Evolutionary conservation across 1,140 invertebrate species (phyloP).

Genomic region (Camponotus floridanus): DNA sequence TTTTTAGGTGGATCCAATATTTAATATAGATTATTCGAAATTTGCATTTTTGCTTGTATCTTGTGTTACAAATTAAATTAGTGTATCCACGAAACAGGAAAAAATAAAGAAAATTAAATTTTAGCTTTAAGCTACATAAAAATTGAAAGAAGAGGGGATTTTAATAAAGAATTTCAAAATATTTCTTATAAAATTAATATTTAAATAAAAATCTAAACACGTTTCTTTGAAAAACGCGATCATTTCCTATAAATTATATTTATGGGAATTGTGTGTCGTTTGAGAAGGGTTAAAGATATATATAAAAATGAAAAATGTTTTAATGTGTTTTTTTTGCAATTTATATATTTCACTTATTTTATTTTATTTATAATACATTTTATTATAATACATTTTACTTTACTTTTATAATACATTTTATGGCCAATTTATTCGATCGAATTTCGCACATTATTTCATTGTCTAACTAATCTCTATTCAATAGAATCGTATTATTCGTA

Average conservation of each 20-base stretch:
- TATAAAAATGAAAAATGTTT: not conserved
- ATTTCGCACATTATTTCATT: not conserved
- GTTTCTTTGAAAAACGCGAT: too few species aligned
- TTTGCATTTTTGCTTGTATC: too few species aligned
- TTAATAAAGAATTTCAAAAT: too few species aligned
- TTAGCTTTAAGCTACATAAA: too few species aligned
- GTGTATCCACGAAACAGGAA: too few species aligned
- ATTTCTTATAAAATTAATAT: too few species aligned
- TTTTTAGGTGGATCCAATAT: not conserved
- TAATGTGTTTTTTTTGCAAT: not conserved
- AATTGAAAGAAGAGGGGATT: too few species aligned
- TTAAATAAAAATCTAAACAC: too few species aligned
- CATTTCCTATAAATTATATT: not conserved
- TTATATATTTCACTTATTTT: slow-evolving; percentile 15
- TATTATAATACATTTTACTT: not conserved
- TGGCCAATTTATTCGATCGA: slow-evolving; percentile 15
- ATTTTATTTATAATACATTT: not conserved
- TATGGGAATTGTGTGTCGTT: not conserved
- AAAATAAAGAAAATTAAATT: too few species aligned
- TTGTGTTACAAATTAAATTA: too few species aligned
- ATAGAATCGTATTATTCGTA: slow-evolving; percentile 42
- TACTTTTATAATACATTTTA: slow-evolving; percentile 4
- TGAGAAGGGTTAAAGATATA: not conserved
- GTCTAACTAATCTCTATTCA: slow-evolving; percentile 32
- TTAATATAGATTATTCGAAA: too few species aligned